Evolutionary conservation across 2,113 vertebrate genomes (phyloP).

Genomic region (Heliornis fulica): DNA sequence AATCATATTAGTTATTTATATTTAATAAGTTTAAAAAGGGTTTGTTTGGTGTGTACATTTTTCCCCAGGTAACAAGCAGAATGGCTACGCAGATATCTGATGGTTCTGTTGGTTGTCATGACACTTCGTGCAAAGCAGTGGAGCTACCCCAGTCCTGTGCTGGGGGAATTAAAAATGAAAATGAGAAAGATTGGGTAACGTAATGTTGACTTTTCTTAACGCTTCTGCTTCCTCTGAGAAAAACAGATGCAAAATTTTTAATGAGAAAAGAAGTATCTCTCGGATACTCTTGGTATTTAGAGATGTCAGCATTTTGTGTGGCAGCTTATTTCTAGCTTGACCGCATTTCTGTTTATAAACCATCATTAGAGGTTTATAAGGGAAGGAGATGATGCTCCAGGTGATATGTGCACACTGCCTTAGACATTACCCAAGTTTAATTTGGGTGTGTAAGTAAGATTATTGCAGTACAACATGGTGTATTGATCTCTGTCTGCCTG

Average conservation of each 20-base stretch:
- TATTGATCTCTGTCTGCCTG: neutral
- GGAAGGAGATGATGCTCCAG: neutral
- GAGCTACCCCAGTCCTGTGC: neutral
- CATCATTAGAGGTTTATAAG: neutral
- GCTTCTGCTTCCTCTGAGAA: conserved; percentile 17
- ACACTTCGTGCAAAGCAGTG: neutral
- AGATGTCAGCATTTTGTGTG: conserved; percentile 7
- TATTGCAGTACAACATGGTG: neutral
- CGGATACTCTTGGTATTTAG: neutral
- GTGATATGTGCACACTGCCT: neutral
- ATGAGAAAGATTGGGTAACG: neutral
- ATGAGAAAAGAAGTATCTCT: neutral
- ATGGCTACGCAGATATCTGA: neutral
- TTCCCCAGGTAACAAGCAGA: conserved; percentile 27
- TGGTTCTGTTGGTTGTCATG: conserved; percentile 47
- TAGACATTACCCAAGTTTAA: neutral
- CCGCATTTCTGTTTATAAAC: neutral
- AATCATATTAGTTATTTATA: conserved; percentile 50
- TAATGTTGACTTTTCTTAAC: conserved; percentile 9
- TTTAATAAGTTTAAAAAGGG: conserved; percentile 37
- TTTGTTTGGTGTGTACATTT: neutral
- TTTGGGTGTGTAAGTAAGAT: neutral
- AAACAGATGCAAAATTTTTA: conserved; percentile 3
- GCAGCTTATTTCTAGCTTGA: conserved; percentile 24
- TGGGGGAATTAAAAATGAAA: conserved; percentile 42